phyloP scores from a whole-genome alignment of 2,113 vertebrate species.

The Tapirus terrestris region DNA sequence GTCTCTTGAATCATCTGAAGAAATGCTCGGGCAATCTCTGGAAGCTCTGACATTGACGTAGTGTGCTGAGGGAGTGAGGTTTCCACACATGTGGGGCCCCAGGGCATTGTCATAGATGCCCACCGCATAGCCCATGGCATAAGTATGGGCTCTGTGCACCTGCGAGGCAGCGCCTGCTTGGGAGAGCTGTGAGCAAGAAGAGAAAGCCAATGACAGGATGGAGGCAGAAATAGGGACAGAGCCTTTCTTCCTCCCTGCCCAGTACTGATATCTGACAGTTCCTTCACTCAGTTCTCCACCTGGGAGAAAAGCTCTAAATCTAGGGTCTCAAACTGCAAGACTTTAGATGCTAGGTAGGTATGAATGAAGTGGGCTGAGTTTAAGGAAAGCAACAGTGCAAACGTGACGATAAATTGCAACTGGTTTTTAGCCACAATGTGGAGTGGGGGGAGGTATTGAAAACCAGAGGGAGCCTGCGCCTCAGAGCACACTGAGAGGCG shows the following conservation, averaged over 20 bases:
- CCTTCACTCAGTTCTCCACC: neutral
- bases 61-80: neutral
- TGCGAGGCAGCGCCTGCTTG: neutral
- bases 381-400: neutral
- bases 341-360: neutral
- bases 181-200: constrained; percentile 47
- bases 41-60: neutral
- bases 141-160: neutral
- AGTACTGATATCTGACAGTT: neutral
- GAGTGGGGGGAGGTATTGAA: neutral
- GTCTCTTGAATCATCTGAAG: constrained; percentile 67
- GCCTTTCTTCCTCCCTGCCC: neutral
- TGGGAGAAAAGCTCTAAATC: neutral
- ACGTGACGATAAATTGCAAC: neutral
- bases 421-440: neutral
- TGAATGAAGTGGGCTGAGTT: neutral
- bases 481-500: neutral
- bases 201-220: neutral
- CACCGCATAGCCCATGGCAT: neutral
- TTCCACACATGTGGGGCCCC: neutral
- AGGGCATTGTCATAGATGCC: constrained; percentile 64
- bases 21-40: constrained; percentile 17
- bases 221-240: neutral
- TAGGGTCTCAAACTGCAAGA: neutral
- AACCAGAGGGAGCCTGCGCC: neutral